Evolutionary conservation across 2,888 invertebrate species (phyloP).

Genomic region (Torymus auratus): DNA sequence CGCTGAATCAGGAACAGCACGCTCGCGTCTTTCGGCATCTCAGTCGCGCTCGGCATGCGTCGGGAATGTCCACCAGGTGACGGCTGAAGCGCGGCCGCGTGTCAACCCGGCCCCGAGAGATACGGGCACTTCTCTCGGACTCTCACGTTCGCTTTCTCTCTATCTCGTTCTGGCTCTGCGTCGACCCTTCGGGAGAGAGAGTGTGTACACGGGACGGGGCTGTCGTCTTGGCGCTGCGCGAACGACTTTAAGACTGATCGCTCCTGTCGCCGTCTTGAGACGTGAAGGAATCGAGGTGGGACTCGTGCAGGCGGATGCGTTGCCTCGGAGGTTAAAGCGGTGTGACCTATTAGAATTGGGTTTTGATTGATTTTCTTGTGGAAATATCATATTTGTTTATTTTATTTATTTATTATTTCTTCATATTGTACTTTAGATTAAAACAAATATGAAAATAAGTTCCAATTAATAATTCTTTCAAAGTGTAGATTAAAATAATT

Average conservation of each 20-base stretch:
- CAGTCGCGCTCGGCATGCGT: conserved; percentile 71
- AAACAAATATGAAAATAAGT: too few species aligned
- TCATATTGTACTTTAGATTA: too few species aligned
- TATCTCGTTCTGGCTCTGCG: too few species aligned
- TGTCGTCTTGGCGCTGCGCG: conserved; percentile 51
- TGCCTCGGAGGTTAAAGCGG: too few species aligned
- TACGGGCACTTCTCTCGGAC: conserved; percentile 66
- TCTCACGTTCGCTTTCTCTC: neutral
- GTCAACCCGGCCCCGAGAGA: conserved; percentile 5
- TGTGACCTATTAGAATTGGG: too few species aligned
- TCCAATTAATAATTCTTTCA: too few species aligned
- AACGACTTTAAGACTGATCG: conserved; percentile 51
- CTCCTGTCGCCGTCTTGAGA: conserved; percentile 43
- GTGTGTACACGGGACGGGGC: conserved; percentile 47
- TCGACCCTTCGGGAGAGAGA: too few species aligned
- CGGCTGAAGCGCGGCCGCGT: conserved; percentile 67
- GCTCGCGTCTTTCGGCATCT: conserved; percentile 66
- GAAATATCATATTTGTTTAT: neutral
- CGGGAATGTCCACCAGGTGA: conserved; percentile 74
- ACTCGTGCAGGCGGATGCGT: too few species aligned
- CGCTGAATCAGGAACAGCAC: conserved; percentile 59
- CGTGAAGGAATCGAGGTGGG: conserved; percentile 40
- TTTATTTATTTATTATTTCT: neutral
- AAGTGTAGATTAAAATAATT: too few species aligned
- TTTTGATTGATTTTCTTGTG: neutral